phyloP scores from a whole-genome alignment of 1,140 invertebrate species.

The Papilio polytes region DNA sequence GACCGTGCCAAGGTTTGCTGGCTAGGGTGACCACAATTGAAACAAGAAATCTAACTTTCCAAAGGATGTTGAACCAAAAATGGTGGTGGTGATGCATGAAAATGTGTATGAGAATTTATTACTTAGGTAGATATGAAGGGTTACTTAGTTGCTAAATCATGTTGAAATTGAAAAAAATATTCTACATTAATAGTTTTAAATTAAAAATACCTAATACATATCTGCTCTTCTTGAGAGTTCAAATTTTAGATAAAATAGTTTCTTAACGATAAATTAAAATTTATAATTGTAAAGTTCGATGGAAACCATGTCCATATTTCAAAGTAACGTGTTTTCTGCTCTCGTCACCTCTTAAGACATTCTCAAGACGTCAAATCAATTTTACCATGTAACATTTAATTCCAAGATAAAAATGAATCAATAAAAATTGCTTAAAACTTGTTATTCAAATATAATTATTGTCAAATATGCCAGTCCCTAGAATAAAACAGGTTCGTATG shows the following conservation, averaged over 20 bases:
- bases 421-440: background rate
- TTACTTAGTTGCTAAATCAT: too few species aligned
- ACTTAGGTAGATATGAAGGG: too few species aligned
- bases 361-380: background rate
- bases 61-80: too few species aligned
- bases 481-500: constrained; percentile 13
- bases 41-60: background rate
- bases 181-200: too few species aligned
- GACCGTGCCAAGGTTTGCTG: constrained; percentile 12
- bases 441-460: background rate
- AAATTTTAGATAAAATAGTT: too few species aligned
- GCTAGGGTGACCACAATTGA: background rate
- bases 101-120: too few species aligned
- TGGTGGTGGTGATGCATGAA: background rate
- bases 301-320: too few species aligned
- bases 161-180: too few species aligned
- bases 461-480: background rate
- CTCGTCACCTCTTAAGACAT: background rate
- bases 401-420: background rate
- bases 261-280: too few species aligned
- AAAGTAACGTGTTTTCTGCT: background rate
- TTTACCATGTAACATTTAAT: background rate
- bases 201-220: too few species aligned
- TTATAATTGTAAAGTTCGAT: too few species aligned
- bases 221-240: too few species aligned